Percentiles rank a stretch among this genome's conserved stretches.
Conservation (phyloP, 2,888 invertebrate genomes). For the Petrophora chlorosata region DNA sequence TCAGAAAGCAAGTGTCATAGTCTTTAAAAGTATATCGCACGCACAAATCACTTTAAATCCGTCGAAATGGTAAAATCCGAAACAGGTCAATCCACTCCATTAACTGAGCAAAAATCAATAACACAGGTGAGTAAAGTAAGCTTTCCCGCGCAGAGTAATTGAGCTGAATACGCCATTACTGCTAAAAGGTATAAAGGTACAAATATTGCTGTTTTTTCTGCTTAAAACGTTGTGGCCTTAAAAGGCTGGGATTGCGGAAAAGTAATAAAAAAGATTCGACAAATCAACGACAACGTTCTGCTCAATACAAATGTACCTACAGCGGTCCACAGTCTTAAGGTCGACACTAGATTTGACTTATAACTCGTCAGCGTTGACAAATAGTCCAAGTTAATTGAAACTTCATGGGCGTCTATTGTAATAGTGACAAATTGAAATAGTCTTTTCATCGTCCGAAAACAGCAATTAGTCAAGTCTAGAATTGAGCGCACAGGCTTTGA, state of each 20-base stretch:
- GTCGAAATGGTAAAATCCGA: slow-evolving; percentile 12
- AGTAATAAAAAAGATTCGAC: neutral
- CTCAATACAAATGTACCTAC: too few relatives aligned
- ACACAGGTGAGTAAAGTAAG: slow-evolving; percentile 32
- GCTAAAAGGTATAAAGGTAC: slow-evolving; percentile 31
- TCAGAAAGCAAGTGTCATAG: neutral
- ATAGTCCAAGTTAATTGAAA: too few relatives aligned
- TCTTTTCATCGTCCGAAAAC: too few relatives aligned
- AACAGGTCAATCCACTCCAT: slow-evolving; percentile 40
- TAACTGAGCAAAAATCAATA: slow-evolving; percentile 40
- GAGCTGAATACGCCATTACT: slow-evolving; percentile 34
- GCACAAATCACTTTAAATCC: slow-evolving; percentile 10
- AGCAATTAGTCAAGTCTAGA: too few relatives aligned
- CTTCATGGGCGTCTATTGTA: too few relatives aligned
- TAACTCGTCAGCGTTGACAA: too few relatives aligned
- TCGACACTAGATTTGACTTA: too few relatives aligned
- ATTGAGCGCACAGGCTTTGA: too few relatives aligned
- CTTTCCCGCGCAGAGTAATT: slow-evolving; percentile 34
- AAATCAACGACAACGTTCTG: neutral
- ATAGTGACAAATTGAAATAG: too few relatives aligned
- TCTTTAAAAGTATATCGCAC: neutral
- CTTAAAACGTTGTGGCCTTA: too few relatives aligned
- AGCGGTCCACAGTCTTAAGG: too few relatives aligned
- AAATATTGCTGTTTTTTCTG: slow-evolving; percentile 12
- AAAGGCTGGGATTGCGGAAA: neutral